Evolutionary conservation across 2,113 vertebrate species (phyloP).

Genomic region (Plotosus lineatus): DNA sequence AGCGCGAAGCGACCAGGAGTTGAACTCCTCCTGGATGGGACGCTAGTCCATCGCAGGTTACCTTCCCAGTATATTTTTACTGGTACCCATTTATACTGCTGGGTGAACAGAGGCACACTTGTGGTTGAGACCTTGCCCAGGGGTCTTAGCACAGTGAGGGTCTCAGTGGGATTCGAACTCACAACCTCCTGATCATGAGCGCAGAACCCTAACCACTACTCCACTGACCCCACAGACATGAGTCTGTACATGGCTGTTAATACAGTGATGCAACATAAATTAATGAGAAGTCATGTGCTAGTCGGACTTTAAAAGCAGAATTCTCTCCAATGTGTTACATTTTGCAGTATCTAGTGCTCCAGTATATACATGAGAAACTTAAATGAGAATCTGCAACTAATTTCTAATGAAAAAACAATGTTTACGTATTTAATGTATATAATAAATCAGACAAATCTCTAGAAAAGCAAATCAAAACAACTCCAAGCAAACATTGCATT

Average conservation of each 20-base stretch:
- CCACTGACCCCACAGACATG: no score
- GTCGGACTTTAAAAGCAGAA: conserved; percentile 31
- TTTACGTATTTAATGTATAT: conserved; percentile 11
- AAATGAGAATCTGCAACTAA: conserved; percentile 30
- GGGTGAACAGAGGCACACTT: no score
- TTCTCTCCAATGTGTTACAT: conserved; percentile 13
- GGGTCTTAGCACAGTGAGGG: no score
- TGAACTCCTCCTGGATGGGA: no score
- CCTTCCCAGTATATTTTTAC: no score
- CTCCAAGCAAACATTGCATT: conserved; percentile 13
- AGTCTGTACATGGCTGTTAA: conserved; percentile 39
- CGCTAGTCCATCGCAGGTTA: no score
- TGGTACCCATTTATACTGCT: no score
- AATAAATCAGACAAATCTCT: conserved; percentile 20
- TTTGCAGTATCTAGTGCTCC: not conserved
- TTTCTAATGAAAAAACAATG: conserved; percentile 31
- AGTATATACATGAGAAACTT: conserved; percentile 34
- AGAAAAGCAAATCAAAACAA: conserved; percentile 25
- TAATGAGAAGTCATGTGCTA: conserved; percentile 24
- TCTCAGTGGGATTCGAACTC: no score
- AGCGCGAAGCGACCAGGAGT: no score
- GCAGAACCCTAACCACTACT: no score
- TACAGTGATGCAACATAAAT: conserved; percentile 33
- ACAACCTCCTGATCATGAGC: no score
- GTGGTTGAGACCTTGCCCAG: no score